Base-by-base conservation (phyloP, 2,113 vertebrate species). In the Amazona vittata region DNA sequence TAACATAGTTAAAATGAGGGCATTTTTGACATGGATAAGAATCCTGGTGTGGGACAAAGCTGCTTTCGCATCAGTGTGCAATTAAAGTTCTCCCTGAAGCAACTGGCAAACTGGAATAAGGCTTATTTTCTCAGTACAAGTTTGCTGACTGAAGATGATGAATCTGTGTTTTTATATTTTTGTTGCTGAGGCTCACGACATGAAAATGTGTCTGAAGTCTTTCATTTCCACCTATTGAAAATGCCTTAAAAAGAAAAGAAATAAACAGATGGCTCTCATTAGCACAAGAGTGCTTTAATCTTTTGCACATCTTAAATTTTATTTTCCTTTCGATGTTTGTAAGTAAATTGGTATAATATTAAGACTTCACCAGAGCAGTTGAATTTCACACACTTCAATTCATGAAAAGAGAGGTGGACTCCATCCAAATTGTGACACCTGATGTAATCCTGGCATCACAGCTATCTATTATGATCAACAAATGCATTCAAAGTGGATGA, bases 231-330 rank as follows among this genome's bases (percentile, higher is more conserved):
- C 91, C 96, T 91, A 69, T 70, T 89, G 77, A 74, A 86, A 94
- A 87, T 5, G 35, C 55, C 89, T 80, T 94, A 53, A 68, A 89
- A 78, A 85, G 95, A 80, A 79, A 90, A 86, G 94, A 67, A 97
- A 88, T 44, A 95, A 96, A 59, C 97, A 97, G 98, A 97, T 97
- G 97, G 91, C 83, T 96, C 95, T 96, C 97, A 94, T 97, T 97
- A 97, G 91, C 73, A 70, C 83, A 26, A 78, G 89, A 88, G 57
- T 9, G 74, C 95, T 96, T 97, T 97, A 39, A 87, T 97, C 97
- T 88, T 95, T 90, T 90, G 49, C 97, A 82, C 82, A 28, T 97
- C 95, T 97, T 84, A 95, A 67, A 94, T 96, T 96, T 96, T 94
- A 90, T 97, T 97, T 97, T 89, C 89, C 87, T 79, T 43, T 92